Base-by-base conservation (phyloP, 1,140 invertebrate genomes). In the Tetragonula clypearis region DNA sequence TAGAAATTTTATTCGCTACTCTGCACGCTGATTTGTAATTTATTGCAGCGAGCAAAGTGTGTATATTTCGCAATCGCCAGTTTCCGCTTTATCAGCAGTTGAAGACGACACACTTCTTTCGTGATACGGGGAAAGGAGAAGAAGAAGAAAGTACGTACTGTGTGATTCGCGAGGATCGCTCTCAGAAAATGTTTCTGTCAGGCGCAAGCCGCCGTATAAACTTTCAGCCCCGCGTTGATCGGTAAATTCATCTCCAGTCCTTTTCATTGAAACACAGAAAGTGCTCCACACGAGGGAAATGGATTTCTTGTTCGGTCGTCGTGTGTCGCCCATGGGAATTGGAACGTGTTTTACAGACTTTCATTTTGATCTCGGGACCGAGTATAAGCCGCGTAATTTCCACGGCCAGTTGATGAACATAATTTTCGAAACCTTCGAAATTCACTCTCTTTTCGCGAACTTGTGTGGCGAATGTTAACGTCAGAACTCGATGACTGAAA, bases 181-280 rank as follows among this genome's bases (percentile, higher is more conserved):
- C 81, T 68, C 55, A 76, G 73, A 76, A 82, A 82, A 82, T 66
- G 81, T 76, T 76, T 58, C 81, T 82, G 81, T 82, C 81, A 76
- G 60, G 60, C 73, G 56, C 81, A 76, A 82, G 72, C 81, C 60
- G 26, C 12, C 58, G 81, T 82, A 82, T 68, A 82, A 82, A 76
- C 81, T 76, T 82, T 56, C 81, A 82, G 53, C 41, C 73, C 80
- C 35, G 80, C 35, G 80, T 75, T 76, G 81, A 75, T 82, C 81
- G 81, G 73, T 82, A 82, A 82, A 82, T 82, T 76, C 62, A 82
- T 82, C 81, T 82, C 73, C 73, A 66, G 60, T 68, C 58, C 60
- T 26, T 82, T 77, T 56, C 73, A 65, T 68, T 76, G 72, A 82
- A 82, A 82, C 81, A 82, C 81, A 74, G 81, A 62, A 77, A 76